phyloP scores from a whole-genome alignment of 2,888 invertebrate species.

The Leptinotarsa haldemani region DNA sequence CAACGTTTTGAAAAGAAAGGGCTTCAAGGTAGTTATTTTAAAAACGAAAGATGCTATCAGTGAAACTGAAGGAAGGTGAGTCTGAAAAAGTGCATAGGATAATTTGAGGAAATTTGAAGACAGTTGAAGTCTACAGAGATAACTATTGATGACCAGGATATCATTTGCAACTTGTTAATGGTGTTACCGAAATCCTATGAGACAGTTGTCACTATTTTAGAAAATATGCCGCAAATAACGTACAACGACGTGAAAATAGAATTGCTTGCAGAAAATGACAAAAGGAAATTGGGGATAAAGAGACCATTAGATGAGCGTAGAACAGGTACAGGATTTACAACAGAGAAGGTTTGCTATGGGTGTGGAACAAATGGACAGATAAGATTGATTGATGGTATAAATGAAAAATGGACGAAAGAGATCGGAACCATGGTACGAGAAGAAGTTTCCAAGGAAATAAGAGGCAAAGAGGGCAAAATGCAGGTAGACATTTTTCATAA shows the following conservation, averaged over 20 bases:
- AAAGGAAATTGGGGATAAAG: constrained; percentile 15
- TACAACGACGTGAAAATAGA: constrained; percentile 22
- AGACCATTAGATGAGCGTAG: no score
- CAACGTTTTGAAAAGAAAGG: no score
- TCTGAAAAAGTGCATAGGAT: constrained; percentile 28
- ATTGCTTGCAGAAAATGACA: constrained; percentile 30
- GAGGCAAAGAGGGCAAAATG: no score
- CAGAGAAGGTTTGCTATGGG: constrained; percentile 19
- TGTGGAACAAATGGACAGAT: constrained; percentile 33
- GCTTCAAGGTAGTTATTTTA: constrained; percentile 33
- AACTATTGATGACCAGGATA: constrained; percentile 35
- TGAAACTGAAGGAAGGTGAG: constrained; percentile 34
- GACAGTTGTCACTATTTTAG: constrained; percentile 41
- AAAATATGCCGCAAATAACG: constrained; percentile 34
- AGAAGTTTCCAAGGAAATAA: no score
- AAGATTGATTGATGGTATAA: constrained; percentile 21
- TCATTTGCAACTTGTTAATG: constrained; percentile 41
- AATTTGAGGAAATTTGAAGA: constrained; percentile 40
- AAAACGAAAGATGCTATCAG: constrained; percentile 35
- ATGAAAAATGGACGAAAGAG: background rate
- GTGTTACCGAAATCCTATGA: constrained; percentile 42
- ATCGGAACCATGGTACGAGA: no score
- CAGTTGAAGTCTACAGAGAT: constrained; percentile 34
- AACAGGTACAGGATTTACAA: background rate
- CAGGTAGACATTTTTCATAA: no score